These are phyloP conservation scores for Microplitis demolitor DNA, from an alignment of 1,140 invertebrate genomes.

Conservation along the genomic window DNA sequence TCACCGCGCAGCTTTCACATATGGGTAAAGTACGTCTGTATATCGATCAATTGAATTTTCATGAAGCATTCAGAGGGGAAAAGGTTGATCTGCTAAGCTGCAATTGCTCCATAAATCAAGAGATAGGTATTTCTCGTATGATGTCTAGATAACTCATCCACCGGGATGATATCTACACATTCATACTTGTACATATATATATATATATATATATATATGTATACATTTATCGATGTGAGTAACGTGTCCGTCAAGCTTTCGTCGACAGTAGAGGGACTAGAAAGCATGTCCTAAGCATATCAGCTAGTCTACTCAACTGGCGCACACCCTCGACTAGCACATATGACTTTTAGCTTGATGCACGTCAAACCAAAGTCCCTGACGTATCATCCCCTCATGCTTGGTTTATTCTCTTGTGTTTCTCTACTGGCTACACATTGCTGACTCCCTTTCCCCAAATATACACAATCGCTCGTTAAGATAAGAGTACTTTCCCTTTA, in stretches of 20 bases:
- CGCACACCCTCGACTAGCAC: neutral
- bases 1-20: neutral
- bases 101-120: neutral
- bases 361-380: neutral
- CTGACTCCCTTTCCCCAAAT: neutral
- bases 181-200: neutral
- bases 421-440: neutral
- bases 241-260: neutral
- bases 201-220: neutral
- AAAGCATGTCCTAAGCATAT: neutral
- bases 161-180: neutral
- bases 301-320: neutral
- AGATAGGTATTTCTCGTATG: neutral
- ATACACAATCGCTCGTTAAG: conserved; percentile 49
- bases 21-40: too few species aligned
- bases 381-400: conserved; percentile 17
- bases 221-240: neutral
- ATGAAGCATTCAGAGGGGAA: neutral
- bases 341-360: neutral
- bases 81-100: neutral
- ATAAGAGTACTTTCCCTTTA: conserved; percentile 29
- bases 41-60: too few species aligned
- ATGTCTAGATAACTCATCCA: neutral
- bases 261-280: neutral
- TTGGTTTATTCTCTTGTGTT: conserved; percentile 3